Conservation (phyloP, 2,113 vertebrate species). For the Cyphomyrus discorhynchus region DNA sequence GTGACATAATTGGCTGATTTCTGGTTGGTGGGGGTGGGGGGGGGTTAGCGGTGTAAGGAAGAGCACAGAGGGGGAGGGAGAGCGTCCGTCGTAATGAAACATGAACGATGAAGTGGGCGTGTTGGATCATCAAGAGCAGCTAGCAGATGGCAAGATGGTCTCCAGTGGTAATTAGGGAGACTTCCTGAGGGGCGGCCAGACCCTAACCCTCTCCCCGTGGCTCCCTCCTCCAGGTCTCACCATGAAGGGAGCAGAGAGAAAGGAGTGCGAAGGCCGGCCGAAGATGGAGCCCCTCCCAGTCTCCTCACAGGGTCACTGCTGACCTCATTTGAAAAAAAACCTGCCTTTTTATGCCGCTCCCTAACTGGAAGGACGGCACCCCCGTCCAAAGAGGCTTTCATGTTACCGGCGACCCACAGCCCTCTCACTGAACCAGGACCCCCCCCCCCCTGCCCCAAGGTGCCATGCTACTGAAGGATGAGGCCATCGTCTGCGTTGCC, state of each 20-base stretch:
- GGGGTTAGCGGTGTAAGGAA: background rate
- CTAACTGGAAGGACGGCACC: constrained; percentile 42
- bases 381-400: constrained; percentile 37
- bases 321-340: constrained; percentile 22
- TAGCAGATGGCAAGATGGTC: constrained; percentile 54
- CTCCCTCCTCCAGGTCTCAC: constrained; percentile 45
- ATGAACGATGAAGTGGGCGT: constrained; percentile 27
- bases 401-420: constrained; percentile 23
- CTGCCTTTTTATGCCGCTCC: constrained; percentile 32
- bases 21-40: background rate
- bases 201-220: constrained; percentile 24
- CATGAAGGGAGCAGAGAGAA: constrained; percentile 28
- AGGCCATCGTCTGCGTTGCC: constrained; percentile 42
- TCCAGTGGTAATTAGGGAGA: constrained; percentile 49
- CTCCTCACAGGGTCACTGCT: constrained; percentile 5
- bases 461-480: constrained; percentile 68
- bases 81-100: background rate
- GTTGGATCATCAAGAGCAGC: constrained; percentile 36
- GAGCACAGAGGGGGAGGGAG: background rate
- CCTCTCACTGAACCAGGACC: background rate
- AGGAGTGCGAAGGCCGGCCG: background rate
- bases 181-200: constrained; percentile 40
- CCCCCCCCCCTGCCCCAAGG: constrained; percentile 25
- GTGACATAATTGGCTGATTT: background rate
- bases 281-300: background rate